Percentiles rank a stretch among this genome's conserved stretches.
These are phyloP conservation scores for Lasioglossum villosulum DNA, from an alignment of 2,888 invertebrate species.

Conservation along the genomic window DNA sequence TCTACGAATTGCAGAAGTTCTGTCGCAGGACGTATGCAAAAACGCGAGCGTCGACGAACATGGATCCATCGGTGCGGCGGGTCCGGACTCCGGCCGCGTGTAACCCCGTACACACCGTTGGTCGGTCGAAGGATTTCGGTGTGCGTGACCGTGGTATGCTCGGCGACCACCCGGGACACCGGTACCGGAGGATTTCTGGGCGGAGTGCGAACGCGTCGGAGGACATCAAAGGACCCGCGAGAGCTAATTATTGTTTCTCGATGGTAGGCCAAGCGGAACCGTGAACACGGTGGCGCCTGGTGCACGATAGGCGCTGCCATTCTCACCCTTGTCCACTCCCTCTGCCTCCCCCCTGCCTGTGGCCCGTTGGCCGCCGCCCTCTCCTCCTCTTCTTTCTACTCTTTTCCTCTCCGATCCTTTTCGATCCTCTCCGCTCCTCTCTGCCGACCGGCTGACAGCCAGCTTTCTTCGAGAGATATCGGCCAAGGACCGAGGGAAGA, in stretches of 20 bases:
- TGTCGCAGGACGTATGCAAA: constrained; percentile 38
- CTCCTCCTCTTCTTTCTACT: not conserved
- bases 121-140: constrained; percentile 21
- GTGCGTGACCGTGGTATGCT: constrained; percentile 59
- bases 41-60: constrained; percentile 27
- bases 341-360: constrained; percentile 20
- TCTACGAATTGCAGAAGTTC: constrained; percentile 21
- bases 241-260: constrained; percentile 83
- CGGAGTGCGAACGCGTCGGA: constrained; percentile 82
- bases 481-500: constrained; percentile 20
- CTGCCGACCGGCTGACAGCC: constrained; percentile 21
- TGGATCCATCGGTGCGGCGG: constrained; percentile 26
- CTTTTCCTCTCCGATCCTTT: constrained; percentile 19
- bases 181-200: constrained; percentile 73
- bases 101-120: constrained; percentile 7
- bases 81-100: constrained; percentile 15
- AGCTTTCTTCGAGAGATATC: constrained; percentile 36
- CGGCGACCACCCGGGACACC: constrained; percentile 76
- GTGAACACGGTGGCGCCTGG: constrained; percentile 79
- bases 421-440: not conserved
- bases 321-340: constrained; percentile 74
- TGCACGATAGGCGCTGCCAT: constrained; percentile 78
- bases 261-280: constrained; percentile 73
- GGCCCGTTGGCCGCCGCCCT: not conserved
- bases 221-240: constrained; percentile 81